phyloP scores from a whole-genome alignment of 2,113 vertebrate genomes.

The Gambusia affinis region DNA sequence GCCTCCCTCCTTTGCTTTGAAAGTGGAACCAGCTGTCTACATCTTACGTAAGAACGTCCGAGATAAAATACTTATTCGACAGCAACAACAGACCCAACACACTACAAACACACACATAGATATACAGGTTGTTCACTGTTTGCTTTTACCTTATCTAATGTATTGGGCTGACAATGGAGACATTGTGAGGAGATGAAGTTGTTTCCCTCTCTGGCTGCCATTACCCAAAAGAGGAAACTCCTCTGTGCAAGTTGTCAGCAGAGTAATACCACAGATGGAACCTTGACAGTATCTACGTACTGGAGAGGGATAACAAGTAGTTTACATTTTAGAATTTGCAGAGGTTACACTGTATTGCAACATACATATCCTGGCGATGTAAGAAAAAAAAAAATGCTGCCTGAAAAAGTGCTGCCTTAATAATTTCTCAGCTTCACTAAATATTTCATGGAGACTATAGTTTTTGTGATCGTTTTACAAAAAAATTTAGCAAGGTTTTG shows the following conservation, averaged over 20 bases:
- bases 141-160: conserved; percentile 32
- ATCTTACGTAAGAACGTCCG: conserved; percentile 46
- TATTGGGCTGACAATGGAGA: conserved; percentile 23
- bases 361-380: neutral
- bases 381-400: neutral
- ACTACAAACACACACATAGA: conserved; percentile 15
- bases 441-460: neutral
- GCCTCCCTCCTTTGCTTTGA: conserved; percentile 30
- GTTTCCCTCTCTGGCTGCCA: conserved; percentile 24
- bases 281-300: conserved; percentile 23
- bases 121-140: conserved; percentile 25
- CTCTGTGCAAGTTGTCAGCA: conserved; percentile 46
- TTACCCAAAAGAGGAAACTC: conserved; percentile 36
- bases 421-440: neutral
- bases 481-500: no score
- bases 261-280: conserved; percentile 36
- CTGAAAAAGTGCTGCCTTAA: neutral
- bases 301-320: neutral
- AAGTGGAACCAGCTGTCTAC: conserved; percentile 50
- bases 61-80: conserved; percentile 35
- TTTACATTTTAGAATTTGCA: neutral
- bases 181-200: conserved; percentile 38
- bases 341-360: neutral
- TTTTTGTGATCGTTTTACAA: neutral
- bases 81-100: conserved; percentile 11